phyloP scores from a whole-genome alignment of 2,797 vertebrate species.

The Pterois miles region DNA sequence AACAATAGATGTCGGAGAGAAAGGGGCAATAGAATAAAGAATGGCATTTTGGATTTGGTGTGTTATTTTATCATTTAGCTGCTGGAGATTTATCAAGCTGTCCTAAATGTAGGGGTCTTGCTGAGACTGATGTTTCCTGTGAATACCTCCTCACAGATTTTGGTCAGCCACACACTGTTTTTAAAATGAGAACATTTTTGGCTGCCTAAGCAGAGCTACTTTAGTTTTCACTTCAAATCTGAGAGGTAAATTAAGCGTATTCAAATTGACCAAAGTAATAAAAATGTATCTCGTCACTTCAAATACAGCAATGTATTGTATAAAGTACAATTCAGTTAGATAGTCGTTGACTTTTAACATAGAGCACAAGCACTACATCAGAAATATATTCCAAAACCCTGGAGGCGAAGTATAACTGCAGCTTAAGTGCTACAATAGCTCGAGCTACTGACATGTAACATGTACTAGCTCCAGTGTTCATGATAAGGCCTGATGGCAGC shows the following conservation, averaged over 20 bases:
- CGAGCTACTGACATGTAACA: slow-evolving; percentile 51
- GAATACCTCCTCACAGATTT: background rate
- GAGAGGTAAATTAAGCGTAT: background rate
- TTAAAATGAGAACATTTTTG: background rate
- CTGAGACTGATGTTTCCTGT: background rate
- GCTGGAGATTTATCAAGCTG: slow-evolving; percentile 10
- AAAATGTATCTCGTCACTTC: background rate
- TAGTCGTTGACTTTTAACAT: background rate
- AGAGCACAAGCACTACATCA: background rate
- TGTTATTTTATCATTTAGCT: slow-evolving; percentile 32
- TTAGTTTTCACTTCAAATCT: background rate
- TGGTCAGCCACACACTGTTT: background rate
- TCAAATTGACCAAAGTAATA: background rate
- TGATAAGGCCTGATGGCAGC: slow-evolving; percentile 33
- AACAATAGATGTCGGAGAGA: slow-evolving; percentile 40
- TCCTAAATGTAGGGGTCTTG: background rate
- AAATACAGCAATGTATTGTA: background rate
- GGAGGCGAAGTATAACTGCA: slow-evolving; percentile 29
- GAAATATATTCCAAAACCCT: slow-evolving; percentile 19
- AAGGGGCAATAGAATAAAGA: slow-evolving; percentile 29
- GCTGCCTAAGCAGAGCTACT: background rate
- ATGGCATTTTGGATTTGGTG: slow-evolving; percentile 33
- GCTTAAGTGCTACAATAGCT: slow-evolving; percentile 35
- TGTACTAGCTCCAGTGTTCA: slow-evolving; percentile 35
- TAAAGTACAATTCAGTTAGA: background rate